These are phyloP conservation scores for Gorsachius magnificus DNA, from an alignment of 2,797 vertebrate genomes.

Conservation along the genomic window DNA sequence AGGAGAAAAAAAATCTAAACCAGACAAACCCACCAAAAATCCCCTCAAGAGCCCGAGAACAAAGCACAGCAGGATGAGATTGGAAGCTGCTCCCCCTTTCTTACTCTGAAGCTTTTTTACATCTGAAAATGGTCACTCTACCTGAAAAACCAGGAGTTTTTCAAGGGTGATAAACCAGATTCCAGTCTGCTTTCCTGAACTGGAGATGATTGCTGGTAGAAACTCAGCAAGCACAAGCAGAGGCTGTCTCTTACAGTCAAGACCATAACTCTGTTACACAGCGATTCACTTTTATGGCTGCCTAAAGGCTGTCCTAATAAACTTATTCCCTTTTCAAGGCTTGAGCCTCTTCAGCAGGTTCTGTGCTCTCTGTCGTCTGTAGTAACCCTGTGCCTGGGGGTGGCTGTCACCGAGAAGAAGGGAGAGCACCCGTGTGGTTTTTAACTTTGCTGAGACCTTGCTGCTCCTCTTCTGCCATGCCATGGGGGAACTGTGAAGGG, in stretches of 20 bases:
- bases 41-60: neutral
- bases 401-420: neutral
- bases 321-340: neutral
- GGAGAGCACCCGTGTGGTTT: neutral
- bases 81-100: neutral
- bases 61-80: neutral
- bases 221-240: neutral
- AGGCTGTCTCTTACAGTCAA: neutral
- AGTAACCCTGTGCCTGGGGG: neutral
- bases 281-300: neutral
- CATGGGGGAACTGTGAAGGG: neutral
- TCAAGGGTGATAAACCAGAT: neutral
- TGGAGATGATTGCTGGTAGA: neutral
- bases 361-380: neutral
- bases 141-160: neutral
- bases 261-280: too few relatives aligned
- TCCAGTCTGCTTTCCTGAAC: neutral
- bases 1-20: neutral
- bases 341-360: neutral
- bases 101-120: neutral
- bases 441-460: neutral
- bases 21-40: too few relatives aligned
- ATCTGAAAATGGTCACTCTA: neutral
- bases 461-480: neutral
- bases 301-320: neutral